These are phyloP conservation scores for Muschampia plurimacula DNA, from an alignment of 2,888 invertebrate species.

Conservation along the genomic window DNA sequence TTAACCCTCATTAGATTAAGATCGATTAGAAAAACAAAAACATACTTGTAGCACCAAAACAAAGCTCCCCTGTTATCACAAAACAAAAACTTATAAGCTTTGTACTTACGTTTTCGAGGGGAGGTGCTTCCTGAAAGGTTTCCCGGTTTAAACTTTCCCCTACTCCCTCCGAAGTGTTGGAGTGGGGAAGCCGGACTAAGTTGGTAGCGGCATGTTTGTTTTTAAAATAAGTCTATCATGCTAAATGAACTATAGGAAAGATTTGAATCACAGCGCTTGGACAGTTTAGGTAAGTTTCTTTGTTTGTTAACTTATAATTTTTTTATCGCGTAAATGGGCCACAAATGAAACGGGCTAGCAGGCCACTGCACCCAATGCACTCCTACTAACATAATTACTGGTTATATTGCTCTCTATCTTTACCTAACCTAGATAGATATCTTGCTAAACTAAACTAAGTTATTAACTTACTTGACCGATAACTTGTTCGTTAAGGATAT, in stretches of 20 bases:
- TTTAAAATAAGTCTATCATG: conserved; percentile 4
- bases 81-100: conserved; percentile 33
- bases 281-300: neutral
- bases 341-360: no score
- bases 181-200: conserved; percentile 63
- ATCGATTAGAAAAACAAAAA: conserved; percentile 11
- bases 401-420: no score
- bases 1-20: conserved; percentile 3
- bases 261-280: neutral
- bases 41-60: conserved; percentile 4
- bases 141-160: conserved; percentile 51
- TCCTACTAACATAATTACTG: no score
- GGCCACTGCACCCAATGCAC: no score
- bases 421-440: no score
- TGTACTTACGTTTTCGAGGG: conserved; percentile 51
- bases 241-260: conserved; percentile 7
- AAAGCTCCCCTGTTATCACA: conserved; percentile 10
- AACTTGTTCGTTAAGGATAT: neutral
- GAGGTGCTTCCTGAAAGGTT: conserved; percentile 81
- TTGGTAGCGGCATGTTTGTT: conserved; percentile 38
- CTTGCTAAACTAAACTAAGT: no score
- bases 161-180: conserved; percentile 67
- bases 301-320: no score
- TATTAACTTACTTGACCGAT: no score
- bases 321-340: no score